phyloP scores from a whole-genome alignment of 2,888 invertebrate species.

The Steinernema hermaphroditum region DNA sequence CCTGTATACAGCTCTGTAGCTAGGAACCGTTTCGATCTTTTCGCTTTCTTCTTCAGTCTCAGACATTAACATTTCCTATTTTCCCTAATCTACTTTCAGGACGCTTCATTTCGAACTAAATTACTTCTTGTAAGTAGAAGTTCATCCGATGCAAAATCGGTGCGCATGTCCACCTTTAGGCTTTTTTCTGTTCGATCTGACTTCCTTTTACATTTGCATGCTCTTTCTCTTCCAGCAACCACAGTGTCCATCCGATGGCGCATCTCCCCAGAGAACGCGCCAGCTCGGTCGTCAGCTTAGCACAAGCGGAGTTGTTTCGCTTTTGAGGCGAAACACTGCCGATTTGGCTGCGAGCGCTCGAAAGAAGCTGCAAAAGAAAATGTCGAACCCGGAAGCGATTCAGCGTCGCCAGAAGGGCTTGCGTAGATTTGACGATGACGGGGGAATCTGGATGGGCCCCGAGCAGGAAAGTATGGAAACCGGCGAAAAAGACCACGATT shows the following conservation, averaged over 20 bases:
- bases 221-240: background rate
- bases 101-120: constrained; percentile 20
- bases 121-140: constrained; percentile 6
- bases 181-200: no score
- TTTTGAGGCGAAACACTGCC: constrained; percentile 29
- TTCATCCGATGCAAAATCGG: background rate
- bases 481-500: background rate
- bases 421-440: background rate
- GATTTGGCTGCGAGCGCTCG: constrained; percentile 22
- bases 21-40: no score
- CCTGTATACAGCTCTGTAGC: no score
- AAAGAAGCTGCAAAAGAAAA: constrained; percentile 17
- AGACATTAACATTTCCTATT: no score
- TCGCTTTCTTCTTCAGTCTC: no score
- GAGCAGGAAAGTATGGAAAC: background rate
- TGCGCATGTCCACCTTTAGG: no score
- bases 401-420: background rate
- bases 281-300: background rate
- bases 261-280: constrained; percentile 16
- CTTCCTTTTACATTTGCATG: background rate
- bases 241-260: constrained; percentile 8
- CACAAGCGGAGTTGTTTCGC: constrained; percentile 9
- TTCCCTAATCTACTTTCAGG: constrained; percentile 4
- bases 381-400: constrained; percentile 5
- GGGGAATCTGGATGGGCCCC: constrained; percentile 20